Evolutionary conservation across 2,888 invertebrate genomes (phyloP), one percentile per base, ranked within the genome.

Genomic region (Tinea semifulvella): DNA sequence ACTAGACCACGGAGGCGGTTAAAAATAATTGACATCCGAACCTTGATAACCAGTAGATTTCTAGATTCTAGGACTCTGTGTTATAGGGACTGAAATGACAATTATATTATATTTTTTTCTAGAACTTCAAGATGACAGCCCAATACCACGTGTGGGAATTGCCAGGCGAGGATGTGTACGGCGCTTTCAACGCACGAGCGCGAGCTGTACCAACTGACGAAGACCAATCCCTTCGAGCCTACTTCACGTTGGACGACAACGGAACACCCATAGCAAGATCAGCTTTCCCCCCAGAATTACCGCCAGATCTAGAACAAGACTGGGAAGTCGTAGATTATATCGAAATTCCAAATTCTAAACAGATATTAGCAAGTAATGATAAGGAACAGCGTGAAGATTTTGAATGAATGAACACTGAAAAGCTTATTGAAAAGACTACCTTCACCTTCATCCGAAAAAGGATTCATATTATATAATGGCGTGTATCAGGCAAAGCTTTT

Each of bases 261-360:
- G 89, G 89, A 0, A 68, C 76, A 36, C 89, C 90, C 0, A 55
- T 89, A 40, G 68, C 84, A 40, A 84, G 86, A 1, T 76, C 83
- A 1, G 71, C 86, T n/a, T 63, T 79, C 10, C 81, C 84, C 2
- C 82, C 77, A 1, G 64, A 71, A 25, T 58, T 77, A n/a, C 67
- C 70, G 2, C 76, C 79, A 3, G 83, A 84, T 39, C 69, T 75
- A 0, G 85, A 86, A 48, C 67, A 77, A 42, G 83, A 86, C 50
- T 89, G 89, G 89, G 85, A 85, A 56, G 87, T 86, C 27, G 63
- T 83, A 14, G 90, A 90, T 66, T 90, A 89, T 57, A 63, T 89
- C 2, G 87, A 88, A 52, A 57, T 89, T 48, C 82, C 44, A 3
- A 31, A 27, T n/a, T 31, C 31, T 31, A n/a, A 31, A 31, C 26